phyloP scores from a whole-genome alignment of 2,797 vertebrate species.

The Neostethus bicornis region DNA sequence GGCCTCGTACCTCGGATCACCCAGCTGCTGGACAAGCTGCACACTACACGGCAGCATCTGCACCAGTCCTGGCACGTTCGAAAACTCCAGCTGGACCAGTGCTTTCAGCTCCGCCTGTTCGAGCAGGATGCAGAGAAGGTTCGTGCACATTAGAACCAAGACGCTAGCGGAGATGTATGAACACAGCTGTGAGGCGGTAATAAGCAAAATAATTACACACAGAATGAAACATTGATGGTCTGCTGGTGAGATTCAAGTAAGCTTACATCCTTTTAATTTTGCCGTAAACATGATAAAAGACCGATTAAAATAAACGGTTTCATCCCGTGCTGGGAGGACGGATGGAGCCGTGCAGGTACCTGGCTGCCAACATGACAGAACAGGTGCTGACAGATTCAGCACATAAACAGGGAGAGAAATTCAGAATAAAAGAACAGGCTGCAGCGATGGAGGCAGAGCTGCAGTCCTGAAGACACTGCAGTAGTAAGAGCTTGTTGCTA shows the following conservation, averaged over 20 bases:
- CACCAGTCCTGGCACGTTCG: conserved; percentile 97
- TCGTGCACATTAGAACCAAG: conserved; percentile 39
- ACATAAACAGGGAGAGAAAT: conserved; percentile 47
- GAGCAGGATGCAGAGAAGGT: conserved; percentile 99
- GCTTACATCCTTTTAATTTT: conserved; percentile 9
- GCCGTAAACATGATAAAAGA: conserved; percentile 17
- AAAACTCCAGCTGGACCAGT: conserved; percentile 97
- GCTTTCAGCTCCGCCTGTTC: conserved; percentile 96
- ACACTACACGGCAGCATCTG: conserved; percentile 94
- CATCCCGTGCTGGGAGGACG: background rate
- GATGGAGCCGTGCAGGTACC: conserved; percentile 28
- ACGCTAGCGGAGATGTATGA: conserved; percentile 56
- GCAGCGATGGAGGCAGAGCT: conserved; percentile 58
- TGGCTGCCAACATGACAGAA: conserved; percentile 23
- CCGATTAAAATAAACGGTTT: background rate
- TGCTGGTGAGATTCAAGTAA: conserved; percentile 3
- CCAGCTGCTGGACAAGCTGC: conserved; percentile 93
- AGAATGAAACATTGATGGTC: conserved; percentile 39
- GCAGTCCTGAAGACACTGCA: conserved; percentile 74
- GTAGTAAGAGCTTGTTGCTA: conserved; percentile 82
- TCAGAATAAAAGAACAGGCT: conserved; percentile 65
- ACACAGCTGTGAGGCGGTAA: conserved; percentile 40
- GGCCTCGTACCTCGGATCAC: conserved; percentile 92
- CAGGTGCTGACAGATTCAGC: conserved; percentile 47
- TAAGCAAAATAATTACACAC: conserved; percentile 47